phyloP scores from a whole-genome alignment of 2,888 invertebrate genomes.

The Eumacrocentrus americanus region DNA sequence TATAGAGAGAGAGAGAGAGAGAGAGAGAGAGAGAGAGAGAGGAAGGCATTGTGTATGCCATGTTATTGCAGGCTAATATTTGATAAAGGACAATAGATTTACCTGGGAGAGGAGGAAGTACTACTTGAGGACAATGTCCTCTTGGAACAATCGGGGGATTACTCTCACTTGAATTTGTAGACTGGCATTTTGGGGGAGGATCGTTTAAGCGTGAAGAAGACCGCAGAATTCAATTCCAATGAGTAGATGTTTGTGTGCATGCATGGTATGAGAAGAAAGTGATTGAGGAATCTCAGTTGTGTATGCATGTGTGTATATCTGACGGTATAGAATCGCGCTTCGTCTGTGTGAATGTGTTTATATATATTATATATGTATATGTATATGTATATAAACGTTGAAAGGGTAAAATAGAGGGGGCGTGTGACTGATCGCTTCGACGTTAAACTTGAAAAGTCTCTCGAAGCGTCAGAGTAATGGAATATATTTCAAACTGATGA shows the following conservation, averaged over 20 bases:
- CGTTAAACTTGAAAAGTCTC: slow-evolving; percentile 16
- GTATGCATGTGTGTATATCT: neutral
- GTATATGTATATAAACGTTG: too few relatives aligned
- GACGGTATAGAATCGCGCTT: too few relatives aligned
- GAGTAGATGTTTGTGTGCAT: neutral
- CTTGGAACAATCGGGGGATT: too few relatives aligned
- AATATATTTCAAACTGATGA: slow-evolving; percentile 18
- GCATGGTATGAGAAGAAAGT: neutral
- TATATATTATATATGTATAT: too few relatives aligned
- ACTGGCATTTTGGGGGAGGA: too few relatives aligned
- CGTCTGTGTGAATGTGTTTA: too few relatives aligned
- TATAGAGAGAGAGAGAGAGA: neutral
- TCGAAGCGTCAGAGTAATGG: slow-evolving; percentile 5
- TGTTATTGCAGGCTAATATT: neutral
- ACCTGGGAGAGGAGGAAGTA: too few relatives aligned
- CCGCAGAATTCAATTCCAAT: slow-evolving; percentile 4
- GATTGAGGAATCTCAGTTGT: neutral
- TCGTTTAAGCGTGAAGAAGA: too few relatives aligned
- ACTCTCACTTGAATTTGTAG: too few relatives aligned
- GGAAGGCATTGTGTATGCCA: neutral
- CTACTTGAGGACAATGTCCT: too few relatives aligned
- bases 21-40: neutral
- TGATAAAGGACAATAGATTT: too few relatives aligned
- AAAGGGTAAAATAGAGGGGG: neutral
- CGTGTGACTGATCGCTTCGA: slow-evolving; percentile 12